phyloP scores from a whole-genome alignment of 2,113 vertebrate genomes.

The Sapayoa aenigma region DNA sequence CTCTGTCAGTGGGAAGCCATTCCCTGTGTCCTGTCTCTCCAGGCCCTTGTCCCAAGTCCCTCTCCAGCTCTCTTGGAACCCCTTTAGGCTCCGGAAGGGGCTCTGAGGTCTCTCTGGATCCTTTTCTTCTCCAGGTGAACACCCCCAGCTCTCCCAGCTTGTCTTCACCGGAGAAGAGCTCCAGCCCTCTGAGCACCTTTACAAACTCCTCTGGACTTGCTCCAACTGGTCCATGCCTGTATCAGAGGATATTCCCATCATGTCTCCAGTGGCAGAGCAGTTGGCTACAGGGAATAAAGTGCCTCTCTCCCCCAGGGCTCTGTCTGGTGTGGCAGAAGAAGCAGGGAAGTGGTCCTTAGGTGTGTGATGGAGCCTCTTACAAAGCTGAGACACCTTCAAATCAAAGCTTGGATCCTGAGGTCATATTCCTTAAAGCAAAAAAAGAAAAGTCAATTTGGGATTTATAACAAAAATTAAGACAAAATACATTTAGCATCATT shows the following conservation, averaged over 20 bases:
- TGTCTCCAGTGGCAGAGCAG: neutral
- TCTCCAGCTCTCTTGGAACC: neutral
- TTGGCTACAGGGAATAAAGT: neutral
- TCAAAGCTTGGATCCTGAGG: neutral
- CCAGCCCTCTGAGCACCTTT: neutral
- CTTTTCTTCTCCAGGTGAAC: neutral
- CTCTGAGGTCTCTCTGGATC: neutral
- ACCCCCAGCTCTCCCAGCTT: neutral
- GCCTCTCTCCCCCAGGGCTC: rapidly evolving
- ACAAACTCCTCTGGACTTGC: neutral
- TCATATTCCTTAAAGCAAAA: rapidly evolving
- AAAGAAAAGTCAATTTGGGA: neutral
- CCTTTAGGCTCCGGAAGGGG: neutral
- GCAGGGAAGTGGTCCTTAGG: neutral
- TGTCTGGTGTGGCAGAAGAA: neutral
- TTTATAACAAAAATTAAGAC: neutral
- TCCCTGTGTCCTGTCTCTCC: neutral
- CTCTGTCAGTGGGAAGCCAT: neutral
- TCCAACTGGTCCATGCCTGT: neutral
- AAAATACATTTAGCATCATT: neutral
- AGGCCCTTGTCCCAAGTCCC: neutral
- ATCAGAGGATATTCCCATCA: neutral
- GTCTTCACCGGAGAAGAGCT: neutral
- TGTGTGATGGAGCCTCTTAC: neutral
- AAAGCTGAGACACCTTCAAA: neutral